phyloP scores from a whole-genome alignment of 2,113 vertebrate genomes.

The Lamprotornis superbus region DNA sequence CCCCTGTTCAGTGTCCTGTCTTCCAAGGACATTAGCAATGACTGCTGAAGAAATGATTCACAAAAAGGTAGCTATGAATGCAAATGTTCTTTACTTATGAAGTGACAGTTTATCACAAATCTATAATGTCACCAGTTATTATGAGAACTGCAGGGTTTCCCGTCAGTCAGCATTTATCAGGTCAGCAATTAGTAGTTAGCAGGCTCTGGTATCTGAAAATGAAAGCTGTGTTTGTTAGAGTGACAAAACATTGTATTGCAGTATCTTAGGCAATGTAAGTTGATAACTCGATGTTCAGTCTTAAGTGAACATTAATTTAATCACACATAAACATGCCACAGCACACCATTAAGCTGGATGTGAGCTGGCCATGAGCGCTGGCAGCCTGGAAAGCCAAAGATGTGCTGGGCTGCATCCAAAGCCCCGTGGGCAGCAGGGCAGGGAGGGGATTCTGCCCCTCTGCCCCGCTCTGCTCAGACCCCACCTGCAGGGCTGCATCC shows the following conservation, averaged over 20 bases:
- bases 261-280: neutral
- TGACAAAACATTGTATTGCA: neutral
- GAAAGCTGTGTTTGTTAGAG: neutral
- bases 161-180: neutral
- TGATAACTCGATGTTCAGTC: neutral
- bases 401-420: neutral
- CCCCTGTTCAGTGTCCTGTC: neutral
- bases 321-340: neutral
- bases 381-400: neutral
- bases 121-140: neutral
- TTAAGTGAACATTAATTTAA: neutral
- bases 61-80: neutral
- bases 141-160: neutral
- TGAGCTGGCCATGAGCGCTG: neutral
- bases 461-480: neutral
- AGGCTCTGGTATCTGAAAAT: neutral
- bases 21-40: neutral
- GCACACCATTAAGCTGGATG: neutral
- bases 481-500: neutral
- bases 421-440: neutral
- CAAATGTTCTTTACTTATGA: neutral
- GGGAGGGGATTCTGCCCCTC: neutral
- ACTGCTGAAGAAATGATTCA: neutral
- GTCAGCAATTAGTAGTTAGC: neutral
- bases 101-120: neutral